These are phyloP conservation scores for Misgurnus mizolepis DNA, from an alignment of 2,113 vertebrate species.

Conservation along the genomic window DNA sequence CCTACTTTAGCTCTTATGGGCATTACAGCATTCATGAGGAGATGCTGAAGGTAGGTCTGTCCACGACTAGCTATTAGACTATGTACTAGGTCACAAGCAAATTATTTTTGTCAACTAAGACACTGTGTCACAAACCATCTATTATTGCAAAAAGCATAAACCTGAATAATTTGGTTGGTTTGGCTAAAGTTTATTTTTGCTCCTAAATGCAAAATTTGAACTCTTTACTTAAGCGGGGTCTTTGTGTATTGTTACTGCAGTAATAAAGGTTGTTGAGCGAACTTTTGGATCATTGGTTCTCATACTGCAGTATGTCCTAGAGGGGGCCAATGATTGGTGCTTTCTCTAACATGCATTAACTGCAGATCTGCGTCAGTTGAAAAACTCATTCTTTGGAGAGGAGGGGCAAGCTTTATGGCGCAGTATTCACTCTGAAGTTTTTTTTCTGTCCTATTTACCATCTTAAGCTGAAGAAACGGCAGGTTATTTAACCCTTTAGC, in stretches of 20 bases:
- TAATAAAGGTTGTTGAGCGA: background rate
- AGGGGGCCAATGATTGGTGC: slow-evolving; percentile 64
- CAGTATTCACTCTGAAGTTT: slow-evolving; percentile 37
- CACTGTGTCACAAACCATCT: background rate
- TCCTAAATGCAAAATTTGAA: background rate
- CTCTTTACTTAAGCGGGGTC: slow-evolving; percentile 1
- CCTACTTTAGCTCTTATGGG: slow-evolving; percentile 96
- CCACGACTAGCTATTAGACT: background rate
- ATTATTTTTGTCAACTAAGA: background rate
- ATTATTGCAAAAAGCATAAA: background rate
- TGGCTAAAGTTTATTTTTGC: background rate
- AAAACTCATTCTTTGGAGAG: slow-evolving; percentile 53
- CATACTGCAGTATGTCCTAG: slow-evolving; percentile 44
- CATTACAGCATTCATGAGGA: slow-evolving; percentile 96
- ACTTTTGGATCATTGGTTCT: slow-evolving; percentile 32
- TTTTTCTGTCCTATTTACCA: slow-evolving; percentile 34
- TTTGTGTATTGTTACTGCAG: slow-evolving; percentile 25
- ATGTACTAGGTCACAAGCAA: slow-evolving; percentile 1
- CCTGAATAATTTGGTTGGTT: too few relatives aligned
- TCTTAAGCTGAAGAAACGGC: background rate
- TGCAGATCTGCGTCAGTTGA: slow-evolving; percentile 58
- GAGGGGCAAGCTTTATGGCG: slow-evolving; percentile 43
- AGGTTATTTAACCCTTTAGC: background rate
- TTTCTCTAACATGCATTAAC: slow-evolving; percentile 63
- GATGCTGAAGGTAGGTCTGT: slow-evolving; percentile 93